Percentiles rank a stretch among this genome's conserved stretches.
These are phyloP conservation scores for Meloidogyne hapla DNA, from an alignment of 1,140 invertebrate genomes.

Conservation along the genomic window DNA sequence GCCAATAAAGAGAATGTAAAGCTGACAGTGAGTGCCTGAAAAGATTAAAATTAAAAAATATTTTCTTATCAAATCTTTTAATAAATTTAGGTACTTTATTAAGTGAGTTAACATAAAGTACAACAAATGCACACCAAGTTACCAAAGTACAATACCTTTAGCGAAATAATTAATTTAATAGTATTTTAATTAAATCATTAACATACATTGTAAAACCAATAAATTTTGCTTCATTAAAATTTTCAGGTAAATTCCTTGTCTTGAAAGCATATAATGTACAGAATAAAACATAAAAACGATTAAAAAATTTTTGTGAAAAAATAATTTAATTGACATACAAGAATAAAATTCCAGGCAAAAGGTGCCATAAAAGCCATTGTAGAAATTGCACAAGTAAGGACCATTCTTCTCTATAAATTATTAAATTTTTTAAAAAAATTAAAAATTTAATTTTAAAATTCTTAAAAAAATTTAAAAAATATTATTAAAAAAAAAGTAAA, in stretches of 20 bases:
- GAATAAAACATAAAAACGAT: conserved; percentile 68
- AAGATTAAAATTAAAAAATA: neutral
- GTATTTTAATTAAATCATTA: too few species aligned
- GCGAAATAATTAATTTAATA: too few species aligned
- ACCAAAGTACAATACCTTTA: conserved; percentile 82
- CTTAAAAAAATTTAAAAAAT: too few species aligned
- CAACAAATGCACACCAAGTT: conserved; percentile 83
- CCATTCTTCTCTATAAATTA: conserved; percentile 35
- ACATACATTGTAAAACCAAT: conserved; percentile 73
- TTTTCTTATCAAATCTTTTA: too few species aligned
- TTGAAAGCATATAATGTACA: conserved; percentile 83
- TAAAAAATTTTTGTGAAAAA: neutral
- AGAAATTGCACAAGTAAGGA: conserved; percentile 57
- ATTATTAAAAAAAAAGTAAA: too few species aligned
- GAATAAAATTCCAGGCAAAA: conserved; percentile 76
- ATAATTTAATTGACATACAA: conserved; percentile 65
- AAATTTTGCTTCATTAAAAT: conserved; percentile 82
- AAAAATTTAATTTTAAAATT: too few species aligned
- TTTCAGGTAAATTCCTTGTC: conserved; percentile 81
- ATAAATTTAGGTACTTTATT: conserved; percentile 65
- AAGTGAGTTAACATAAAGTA: conserved; percentile 78
- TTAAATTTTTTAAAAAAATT: conserved; percentile 11
- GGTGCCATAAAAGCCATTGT: conserved; percentile 73
- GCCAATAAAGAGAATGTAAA: conserved; percentile 70
- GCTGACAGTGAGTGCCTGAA: conserved; percentile 69